Base-by-base conservation (phyloP, 2,888 invertebrate species). In the Orthosia gracilis region DNA sequence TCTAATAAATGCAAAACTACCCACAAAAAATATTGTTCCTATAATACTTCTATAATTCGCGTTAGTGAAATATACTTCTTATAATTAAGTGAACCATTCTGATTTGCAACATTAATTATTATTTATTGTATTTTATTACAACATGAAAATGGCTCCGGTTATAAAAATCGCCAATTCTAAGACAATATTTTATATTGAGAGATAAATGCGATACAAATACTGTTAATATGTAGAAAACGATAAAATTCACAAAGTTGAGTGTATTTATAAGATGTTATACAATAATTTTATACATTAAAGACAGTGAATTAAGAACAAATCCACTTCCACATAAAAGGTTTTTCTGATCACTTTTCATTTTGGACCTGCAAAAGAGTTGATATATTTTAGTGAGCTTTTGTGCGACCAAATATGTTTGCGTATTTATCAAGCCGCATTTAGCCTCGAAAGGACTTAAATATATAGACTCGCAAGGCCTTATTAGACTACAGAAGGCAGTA, bases 171-270 rank as follows among this genome's bases (percentile, higher is more conserved):
- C 55, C 47, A 11, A 61, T 77, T 62, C 18, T 55, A 52, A 74
- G 17, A 62, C n/a, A 52, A 40, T 17, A 49, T 64, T 75, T 49
- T 26, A 50, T 64, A 74, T 45, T 59, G 40, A 57, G 55, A 50
- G 4, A 58, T 73, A 78, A 76, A 80, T 80, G 80, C 57, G 50
- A 45, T 81, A 58, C 7, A 65, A 75, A 81, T 77, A 81, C 76
- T 75, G 23, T 54, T n/a, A 15, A 17, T 26, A 54, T 52, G n/a
- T 61, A 68, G 26, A 65, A 50, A 63, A 49, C 17, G n/a, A 67
- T 70, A n/a, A 13, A 57, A 49, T 69, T 67, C 69, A 65, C 74
- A 74, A 72, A 78, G 71, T 73, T 78, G 58, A 58, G 45, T 64
- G 7, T 73, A 84, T 82, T 65, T 70, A 73, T 70, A 72, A 2